A percentile compares a stretch with the other conserved stretches of the same genome.
Evolutionary conservation across 2,113 vertebrate species (phyloP).

Genomic region (Fregata magnificens): DNA sequence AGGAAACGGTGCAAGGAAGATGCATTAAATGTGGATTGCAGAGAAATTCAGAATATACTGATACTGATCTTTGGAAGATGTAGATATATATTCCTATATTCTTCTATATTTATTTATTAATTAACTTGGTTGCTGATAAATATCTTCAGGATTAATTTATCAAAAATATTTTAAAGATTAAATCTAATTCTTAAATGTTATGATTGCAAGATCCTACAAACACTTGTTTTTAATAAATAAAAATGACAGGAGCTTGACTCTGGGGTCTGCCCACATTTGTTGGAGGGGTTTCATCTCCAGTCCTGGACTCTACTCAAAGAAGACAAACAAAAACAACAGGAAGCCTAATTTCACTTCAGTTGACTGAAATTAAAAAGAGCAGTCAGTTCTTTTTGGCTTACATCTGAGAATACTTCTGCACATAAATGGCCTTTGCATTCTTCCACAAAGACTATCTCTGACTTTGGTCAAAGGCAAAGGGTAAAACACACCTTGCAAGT

Average conservation of each 20-base stretch:
- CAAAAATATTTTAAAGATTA: background rate
- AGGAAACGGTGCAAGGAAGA: background rate
- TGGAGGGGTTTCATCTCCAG: background rate
- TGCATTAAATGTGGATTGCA: background rate
- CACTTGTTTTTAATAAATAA: background rate
- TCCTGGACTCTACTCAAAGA: background rate
- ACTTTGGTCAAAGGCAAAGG: background rate
- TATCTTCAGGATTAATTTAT: background rate
- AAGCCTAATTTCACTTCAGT: background rate
- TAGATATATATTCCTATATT: background rate
- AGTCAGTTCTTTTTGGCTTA: background rate
- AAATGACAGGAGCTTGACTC: background rate
- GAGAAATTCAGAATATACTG: background rate
- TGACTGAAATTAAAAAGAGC: background rate
- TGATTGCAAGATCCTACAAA: background rate
- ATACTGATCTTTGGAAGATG: background rate
- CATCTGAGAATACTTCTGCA: background rate
- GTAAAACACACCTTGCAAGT: background rate
- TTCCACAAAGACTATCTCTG: background rate
- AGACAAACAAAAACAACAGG: background rate
- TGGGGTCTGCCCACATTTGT: background rate
- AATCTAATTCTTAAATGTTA: background rate
- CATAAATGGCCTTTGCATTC: background rate
- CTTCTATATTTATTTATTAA: background rate
- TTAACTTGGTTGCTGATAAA: background rate